Base-by-base conservation (phyloP, 2,888 invertebrate species). In the Sarcophaga rosellei region DNA sequence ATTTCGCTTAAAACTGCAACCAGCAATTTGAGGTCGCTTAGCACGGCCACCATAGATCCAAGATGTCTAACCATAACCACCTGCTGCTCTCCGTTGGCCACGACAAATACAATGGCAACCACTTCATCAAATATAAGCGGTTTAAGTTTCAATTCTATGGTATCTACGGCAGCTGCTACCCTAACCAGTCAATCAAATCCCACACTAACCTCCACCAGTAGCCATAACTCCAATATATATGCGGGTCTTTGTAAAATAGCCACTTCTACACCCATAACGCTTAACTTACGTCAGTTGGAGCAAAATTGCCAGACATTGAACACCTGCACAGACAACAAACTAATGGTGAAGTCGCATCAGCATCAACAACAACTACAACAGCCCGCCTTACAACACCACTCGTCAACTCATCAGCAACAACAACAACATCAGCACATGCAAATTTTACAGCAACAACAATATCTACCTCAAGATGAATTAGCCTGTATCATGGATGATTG, bases 1-100 rank as follows among this genome's bases (percentile, higher is more conserved):
- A 96, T 97, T 92, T 95, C 97, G 87, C 95, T 97, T 92, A 95
- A 95, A 90, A 94, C 94, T 77, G 94, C 95, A 25, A 94, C 94
- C 81, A 94, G 93, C 87, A 93, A 93, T 87, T 87, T 92, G 75
- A 91, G 89, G 72, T 74, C 88, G 72, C 72, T 88, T 44, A 86
- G 87, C 73, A 89, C 90, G 87, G 89, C 88, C 77, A 88, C 90
- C 81, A 91, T 91, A 76, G 91, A 91, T 89, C 90, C 91, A 53
- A 91, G 91, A 88, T 91, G 90, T 88, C 88, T 91, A 57, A 90
- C 89, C 81, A 89, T 91, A 72, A 84, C 85, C 45, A 62, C 76
- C 73, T 75, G 81, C 89, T 75, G 79, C 89, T 91, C 87, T 21
- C 47, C 84, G 20, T 25, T 87, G 85, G 47, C 65, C 88, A 88